These are phyloP conservation scores for Amazona vittata DNA, from an alignment of 2,113 vertebrate species.

Conservation along the genomic window DNA sequence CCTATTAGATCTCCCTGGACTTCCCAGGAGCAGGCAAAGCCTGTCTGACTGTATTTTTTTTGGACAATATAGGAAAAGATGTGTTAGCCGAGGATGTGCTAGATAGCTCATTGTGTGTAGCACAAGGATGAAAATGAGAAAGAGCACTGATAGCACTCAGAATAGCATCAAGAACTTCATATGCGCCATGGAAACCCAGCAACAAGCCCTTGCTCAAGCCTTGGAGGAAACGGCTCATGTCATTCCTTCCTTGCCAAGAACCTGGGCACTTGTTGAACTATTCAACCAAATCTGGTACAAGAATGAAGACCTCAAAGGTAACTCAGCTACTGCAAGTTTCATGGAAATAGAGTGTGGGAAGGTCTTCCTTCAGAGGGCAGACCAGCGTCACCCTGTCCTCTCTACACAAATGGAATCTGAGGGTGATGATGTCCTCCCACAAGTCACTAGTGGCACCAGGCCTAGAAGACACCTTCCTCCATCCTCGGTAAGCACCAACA, in stretches of 20 bases:
- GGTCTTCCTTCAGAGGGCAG: fast-evolving
- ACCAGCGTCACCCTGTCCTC: fast-evolving
- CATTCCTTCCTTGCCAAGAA: background rate
- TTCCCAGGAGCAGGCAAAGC: background rate
- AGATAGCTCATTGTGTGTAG: fast-evolving
- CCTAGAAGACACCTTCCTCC: background rate
- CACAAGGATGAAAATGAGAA: background rate
- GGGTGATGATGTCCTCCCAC: fast-evolving
- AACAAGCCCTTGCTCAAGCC: background rate
- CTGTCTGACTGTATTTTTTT: background rate
- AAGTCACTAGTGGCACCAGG: background rate
- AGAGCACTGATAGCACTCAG: background rate
- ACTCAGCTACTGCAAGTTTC: background rate
- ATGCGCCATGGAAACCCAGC: fast-evolving
- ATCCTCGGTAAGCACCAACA: background rate
- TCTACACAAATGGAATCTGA: background rate
- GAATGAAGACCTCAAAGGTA: background rate
- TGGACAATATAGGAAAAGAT: fast-evolving
- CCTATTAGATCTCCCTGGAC: background rate
- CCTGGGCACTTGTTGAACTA: background rate
- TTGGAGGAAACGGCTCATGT: fast-evolving
- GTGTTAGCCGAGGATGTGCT: background rate
- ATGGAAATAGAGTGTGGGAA: background rate
- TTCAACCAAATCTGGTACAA: background rate
- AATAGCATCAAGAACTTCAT: background rate